Evolutionary conservation across 2,113 vertebrate genomes (phyloP).

Genomic region (Larimichthys crocea): DNA sequence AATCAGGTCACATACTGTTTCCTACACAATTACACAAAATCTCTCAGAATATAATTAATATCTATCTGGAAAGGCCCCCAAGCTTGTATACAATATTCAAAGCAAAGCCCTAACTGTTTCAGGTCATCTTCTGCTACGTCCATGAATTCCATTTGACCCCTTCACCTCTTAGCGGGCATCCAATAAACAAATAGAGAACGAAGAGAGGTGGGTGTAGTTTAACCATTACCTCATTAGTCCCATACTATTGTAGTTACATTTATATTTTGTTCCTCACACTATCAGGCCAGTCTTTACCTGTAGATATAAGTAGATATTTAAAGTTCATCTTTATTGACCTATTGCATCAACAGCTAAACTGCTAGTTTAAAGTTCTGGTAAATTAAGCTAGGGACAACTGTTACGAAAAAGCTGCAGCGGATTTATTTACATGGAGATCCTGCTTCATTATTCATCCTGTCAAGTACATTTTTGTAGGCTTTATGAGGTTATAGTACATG

Average conservation of each 20-base stretch:
- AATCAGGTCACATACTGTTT: too few relatives aligned
- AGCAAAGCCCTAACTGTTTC: background rate
- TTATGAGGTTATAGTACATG: background rate
- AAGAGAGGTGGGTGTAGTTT: background rate
- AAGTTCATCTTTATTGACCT: background rate
- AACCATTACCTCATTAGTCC: background rate
- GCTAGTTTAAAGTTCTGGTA: background rate
- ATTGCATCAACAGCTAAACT: background rate
- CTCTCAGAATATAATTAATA: too few relatives aligned
- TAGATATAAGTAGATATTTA: too few relatives aligned
- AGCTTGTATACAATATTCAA: background rate
- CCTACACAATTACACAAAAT: too few relatives aligned
- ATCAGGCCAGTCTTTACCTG: background rate
- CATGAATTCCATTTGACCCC: background rate
- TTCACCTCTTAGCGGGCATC: background rate
- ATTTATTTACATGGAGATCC: background rate
- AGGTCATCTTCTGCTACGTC: background rate
- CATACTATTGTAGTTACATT: background rate
- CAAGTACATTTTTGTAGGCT: background rate
- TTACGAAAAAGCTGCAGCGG: too few relatives aligned
- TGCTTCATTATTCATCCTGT: background rate
- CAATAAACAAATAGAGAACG: background rate
- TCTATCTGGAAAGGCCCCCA: background rate
- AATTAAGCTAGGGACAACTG: background rate
- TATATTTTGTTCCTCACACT: background rate